Percentiles rank a stretch among this genome's conserved stretches.
Evolutionary conservation across 2,888 invertebrate genomes (phyloP).

Genomic region (Eulithis testata): DNA sequence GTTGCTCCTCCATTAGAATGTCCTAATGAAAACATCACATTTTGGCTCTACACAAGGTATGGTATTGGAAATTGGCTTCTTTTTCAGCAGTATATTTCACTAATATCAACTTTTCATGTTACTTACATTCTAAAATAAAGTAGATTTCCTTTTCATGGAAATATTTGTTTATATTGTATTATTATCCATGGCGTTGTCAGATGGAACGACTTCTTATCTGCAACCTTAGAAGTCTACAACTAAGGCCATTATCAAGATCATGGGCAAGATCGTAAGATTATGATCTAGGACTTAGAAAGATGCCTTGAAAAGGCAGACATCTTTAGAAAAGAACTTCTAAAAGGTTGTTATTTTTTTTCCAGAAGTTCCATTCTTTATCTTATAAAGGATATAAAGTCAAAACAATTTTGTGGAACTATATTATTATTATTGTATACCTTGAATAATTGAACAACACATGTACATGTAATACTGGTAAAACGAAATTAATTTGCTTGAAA

Average conservation of each 20-base stretch:
- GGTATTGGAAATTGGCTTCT: too few relatives aligned
- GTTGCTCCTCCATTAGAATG: slow-evolving; percentile 75
- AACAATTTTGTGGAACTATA: too few relatives aligned
- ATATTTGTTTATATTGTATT: too few relatives aligned
- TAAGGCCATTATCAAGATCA: slow-evolving; percentile 12
- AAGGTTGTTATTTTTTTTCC: neutral
- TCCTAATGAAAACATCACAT: slow-evolving; percentile 85
- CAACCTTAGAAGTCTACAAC: neutral
- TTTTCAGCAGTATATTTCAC: too few relatives aligned
- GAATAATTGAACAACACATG: neutral
- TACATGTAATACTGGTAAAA: neutral
- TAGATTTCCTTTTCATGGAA: too few relatives aligned
- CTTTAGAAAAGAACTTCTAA: too few relatives aligned
- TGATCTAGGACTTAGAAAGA: neutral
- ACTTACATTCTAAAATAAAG: neutral
- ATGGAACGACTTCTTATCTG: slow-evolving; percentile 3
- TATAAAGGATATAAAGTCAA: too few relatives aligned
- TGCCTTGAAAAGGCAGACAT: neutral
- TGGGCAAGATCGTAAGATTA: neutral
- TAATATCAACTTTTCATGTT: neutral
- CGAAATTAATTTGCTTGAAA: neutral
- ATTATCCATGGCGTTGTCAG: neutral
- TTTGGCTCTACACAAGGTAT: slow-evolving; percentile 86
- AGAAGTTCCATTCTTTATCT: neutral
- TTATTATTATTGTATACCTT: neutral